Base-by-base conservation (phyloP, 2,113 vertebrate species). In the Lota lota region DNA sequence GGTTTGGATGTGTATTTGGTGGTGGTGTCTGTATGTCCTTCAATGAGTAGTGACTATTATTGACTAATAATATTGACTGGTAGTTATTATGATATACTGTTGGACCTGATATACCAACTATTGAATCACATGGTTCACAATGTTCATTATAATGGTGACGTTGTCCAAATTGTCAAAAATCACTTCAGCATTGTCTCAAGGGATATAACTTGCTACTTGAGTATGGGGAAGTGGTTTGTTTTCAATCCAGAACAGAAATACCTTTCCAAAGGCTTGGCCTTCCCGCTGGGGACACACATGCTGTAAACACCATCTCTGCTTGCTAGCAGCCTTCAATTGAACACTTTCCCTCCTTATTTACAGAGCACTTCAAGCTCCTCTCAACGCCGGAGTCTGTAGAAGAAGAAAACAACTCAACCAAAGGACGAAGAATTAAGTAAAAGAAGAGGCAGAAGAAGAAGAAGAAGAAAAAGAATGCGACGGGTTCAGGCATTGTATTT, bases 401-500 rank as follows among this genome's bases (percentile, higher is more conserved):
- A 47, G 40, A 47, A 47, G 40, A 56, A 18, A 56, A 56, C 17
- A 56, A 14, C 18, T 17, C 18, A 14, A 53, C 50, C 17, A 53
- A 53, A 53, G 50, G 50, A 17, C 11, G 50, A 53, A n/a, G 4
- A n/a, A 17, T 17, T 4, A n/a, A 6, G 53, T 22, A 57, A 28
- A n/a, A 15, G 36, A 40, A 40, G 36, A 40, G 10, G 36, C 2
- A 4, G 36, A 40, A 40, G 40, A 14, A 47, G 40, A 47, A 47
- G 40, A 1, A 47, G 40, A 47, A 47, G 40, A 47, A 14, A 7
- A 47, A 47, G 40, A 14, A 47, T 4, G 7, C 40, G 20, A 59
- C n/a, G n/a, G 57, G n/a, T 59, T 21, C 91, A 93, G 0, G 89
- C 89, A 14, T 93, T 85, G 75, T 93, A 91, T 65, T 93, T 93